Conservation (phyloP, 2,888 invertebrate genomes). For the Megamerina dolium region DNA sequence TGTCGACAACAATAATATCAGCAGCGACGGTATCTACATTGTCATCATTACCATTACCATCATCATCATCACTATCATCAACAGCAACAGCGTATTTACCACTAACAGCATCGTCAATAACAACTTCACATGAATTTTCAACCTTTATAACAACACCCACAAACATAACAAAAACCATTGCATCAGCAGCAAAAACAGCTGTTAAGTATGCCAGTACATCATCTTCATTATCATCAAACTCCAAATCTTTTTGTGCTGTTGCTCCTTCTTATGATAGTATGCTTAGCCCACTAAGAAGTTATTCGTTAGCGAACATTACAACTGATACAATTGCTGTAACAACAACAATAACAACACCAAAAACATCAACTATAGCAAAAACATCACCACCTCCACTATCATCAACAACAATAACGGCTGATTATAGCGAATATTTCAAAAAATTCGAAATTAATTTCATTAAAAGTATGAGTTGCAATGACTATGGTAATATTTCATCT, state of each 20-base stretch:
- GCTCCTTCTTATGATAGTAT: too few species aligned
- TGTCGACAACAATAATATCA: not conserved
- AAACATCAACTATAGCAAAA: not conserved
- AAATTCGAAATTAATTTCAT: too few species aligned
- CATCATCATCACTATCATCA: slow-evolving; percentile 3
- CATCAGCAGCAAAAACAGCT: not conserved
- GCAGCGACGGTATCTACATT: too few species aligned
- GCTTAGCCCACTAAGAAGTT: too few species aligned
- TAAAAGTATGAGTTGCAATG: too few species aligned
- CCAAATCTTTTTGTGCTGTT: too few species aligned
- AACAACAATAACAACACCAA: slow-evolving; percentile 11
- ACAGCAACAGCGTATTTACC: not conserved
- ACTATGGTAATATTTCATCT: too few species aligned
- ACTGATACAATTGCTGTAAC: slow-evolving; percentile 8
- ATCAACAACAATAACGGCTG: not conserved
- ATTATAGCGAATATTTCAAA: too few species aligned
- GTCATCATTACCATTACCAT: slow-evolving; percentile 12
- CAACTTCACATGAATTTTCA: not conserved
- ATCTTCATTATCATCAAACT: slow-evolving; percentile 3
- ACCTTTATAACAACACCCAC: not conserved
- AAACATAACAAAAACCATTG: not conserved
- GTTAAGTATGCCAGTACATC: not conserved
- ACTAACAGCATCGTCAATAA: slow-evolving; percentile 1
- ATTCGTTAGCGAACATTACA: slow-evolving; percentile 7
- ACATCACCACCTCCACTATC: not conserved